phyloP scores from a whole-genome alignment of 2,888 invertebrate species.

The Ophion obscuratus region DNA sequence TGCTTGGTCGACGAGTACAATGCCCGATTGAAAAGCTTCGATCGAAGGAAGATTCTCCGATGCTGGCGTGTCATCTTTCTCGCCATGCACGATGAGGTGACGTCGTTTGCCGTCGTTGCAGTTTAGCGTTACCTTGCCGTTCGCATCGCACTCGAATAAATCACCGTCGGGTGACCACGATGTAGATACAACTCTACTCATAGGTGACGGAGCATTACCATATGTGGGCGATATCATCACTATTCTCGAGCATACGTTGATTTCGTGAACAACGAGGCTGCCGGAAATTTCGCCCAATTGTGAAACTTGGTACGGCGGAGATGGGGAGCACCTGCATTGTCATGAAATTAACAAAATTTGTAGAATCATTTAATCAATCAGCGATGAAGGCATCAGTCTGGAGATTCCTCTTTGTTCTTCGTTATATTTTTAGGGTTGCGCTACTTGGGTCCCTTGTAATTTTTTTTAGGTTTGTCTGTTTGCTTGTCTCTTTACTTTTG shows the following conservation, averaged over 20 bases:
- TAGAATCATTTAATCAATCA: not conserved
- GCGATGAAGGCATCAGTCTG: too few relatives aligned
- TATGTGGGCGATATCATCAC: conserved; percentile 69
- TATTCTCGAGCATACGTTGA: conserved; percentile 75
- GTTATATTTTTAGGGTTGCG: not conserved
- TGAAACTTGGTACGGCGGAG: conserved; percentile 70
- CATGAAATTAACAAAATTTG: not conserved
- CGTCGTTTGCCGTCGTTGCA: conserved; percentile 71
- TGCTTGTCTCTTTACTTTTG: too few relatives aligned
- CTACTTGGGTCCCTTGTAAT: not conserved
- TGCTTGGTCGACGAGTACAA: conserved; percentile 69
- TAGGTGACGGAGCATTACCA: conserved; percentile 24
- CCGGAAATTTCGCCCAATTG: conserved; percentile 69
- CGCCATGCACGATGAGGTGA: conserved; percentile 64
- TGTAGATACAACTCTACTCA: conserved; percentile 64
- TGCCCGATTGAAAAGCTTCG: conserved; percentile 68
- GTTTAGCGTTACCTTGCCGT: conserved; percentile 71
- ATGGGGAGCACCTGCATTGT: conserved; percentile 72
- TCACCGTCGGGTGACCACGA: conserved; percentile 76
- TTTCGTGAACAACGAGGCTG: conserved; percentile 71
- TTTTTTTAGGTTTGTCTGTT: not conserved
- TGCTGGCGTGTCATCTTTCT: conserved; percentile 19
- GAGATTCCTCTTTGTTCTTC: too few relatives aligned
- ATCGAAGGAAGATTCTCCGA: conserved; percentile 55
- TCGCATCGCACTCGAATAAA: conserved; percentile 73